These are phyloP conservation scores for Yponomeuta sedellus DNA, from an alignment of 2,888 invertebrate genomes.

Conservation along the genomic window DNA sequence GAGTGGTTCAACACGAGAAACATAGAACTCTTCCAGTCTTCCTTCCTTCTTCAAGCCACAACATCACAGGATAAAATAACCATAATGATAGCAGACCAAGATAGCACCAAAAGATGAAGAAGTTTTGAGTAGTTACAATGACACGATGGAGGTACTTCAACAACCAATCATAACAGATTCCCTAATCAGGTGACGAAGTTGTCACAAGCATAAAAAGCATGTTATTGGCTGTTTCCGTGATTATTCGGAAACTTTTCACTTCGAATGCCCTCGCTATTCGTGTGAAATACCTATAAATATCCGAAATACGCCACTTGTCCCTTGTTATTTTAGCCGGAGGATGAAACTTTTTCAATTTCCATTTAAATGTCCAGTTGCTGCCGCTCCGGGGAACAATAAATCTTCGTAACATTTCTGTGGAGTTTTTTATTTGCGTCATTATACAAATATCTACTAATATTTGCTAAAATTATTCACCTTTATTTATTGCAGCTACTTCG, in stretches of 20 bases:
- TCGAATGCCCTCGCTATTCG: neutral
- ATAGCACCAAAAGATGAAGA: neutral
- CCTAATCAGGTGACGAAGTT: neutral
- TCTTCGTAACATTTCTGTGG: neutral
- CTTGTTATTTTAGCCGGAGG: conserved; percentile 42
- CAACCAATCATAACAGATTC: too few species aligned
- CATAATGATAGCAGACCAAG: too few species aligned
- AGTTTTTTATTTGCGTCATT: neutral
- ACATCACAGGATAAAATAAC: too few species aligned
- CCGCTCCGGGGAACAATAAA: conserved; percentile 33
- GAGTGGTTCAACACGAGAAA: too few species aligned
- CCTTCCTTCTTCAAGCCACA: too few species aligned
- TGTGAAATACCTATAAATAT: conserved; percentile 3
- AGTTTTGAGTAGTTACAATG: neutral
- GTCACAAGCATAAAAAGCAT: neutral
- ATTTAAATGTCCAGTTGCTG: conserved; percentile 47
- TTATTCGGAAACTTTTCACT: conserved; percentile 8
- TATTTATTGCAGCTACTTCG: too few species aligned
- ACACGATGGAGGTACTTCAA: too few species aligned
- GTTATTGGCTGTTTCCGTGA: neutral
- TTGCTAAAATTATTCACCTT: too few species aligned
- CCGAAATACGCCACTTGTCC: conserved; percentile 30
- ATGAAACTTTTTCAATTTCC: conserved; percentile 66
- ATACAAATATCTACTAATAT: too few species aligned
- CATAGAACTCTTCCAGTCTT: too few species aligned